Percentiles rank a stretch among this genome's conserved stretches.
Evolutionary conservation across 2,888 invertebrate species (phyloP).

Genomic region (Tillus elongatus): DNA sequence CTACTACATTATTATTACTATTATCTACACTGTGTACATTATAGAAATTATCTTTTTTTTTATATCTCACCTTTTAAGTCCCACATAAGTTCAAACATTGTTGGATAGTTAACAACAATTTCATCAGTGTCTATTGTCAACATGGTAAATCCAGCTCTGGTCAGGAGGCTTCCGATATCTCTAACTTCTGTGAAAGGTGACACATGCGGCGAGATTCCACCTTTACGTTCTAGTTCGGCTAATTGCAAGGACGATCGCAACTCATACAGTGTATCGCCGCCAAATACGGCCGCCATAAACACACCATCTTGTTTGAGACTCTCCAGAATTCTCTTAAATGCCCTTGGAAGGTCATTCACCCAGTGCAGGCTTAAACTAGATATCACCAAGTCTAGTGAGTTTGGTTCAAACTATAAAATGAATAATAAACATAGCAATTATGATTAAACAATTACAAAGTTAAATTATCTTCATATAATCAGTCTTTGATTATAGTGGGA

Average conservation of each 20-base stretch:
- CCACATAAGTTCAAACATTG: conserved; percentile 86
- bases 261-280: conserved; percentile 91
- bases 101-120: conserved; percentile 80
- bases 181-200: conserved; percentile 82
- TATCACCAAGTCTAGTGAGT: conserved; percentile 78
- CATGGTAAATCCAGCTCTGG: conserved; percentile 80
- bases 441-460: too few relatives aligned
- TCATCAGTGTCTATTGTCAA: conserved; percentile 93
- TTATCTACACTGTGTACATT: too few relatives aligned
- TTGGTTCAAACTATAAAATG: conserved; percentile 58
- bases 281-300: conserved; percentile 88
- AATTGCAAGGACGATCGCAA: conserved; percentile 82
- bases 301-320: conserved; percentile 84
- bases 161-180: conserved; percentile 82
- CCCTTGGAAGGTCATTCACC: conserved; percentile 95
- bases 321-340: conserved; percentile 57
- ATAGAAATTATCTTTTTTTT: too few relatives aligned
- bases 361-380: conserved; percentile 87
- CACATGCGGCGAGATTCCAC: conserved; percentile 82
- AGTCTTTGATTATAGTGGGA: too few relatives aligned
- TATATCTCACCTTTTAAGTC: conserved; percentile 65
- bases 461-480: too few relatives aligned
- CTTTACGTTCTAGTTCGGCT: conserved; percentile 84
- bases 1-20: too few relatives aligned
- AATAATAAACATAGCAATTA: too few relatives aligned